Base-by-base conservation (phyloP, 1,140 invertebrate genomes). In the Lepidotrigona ventralis region DNA sequence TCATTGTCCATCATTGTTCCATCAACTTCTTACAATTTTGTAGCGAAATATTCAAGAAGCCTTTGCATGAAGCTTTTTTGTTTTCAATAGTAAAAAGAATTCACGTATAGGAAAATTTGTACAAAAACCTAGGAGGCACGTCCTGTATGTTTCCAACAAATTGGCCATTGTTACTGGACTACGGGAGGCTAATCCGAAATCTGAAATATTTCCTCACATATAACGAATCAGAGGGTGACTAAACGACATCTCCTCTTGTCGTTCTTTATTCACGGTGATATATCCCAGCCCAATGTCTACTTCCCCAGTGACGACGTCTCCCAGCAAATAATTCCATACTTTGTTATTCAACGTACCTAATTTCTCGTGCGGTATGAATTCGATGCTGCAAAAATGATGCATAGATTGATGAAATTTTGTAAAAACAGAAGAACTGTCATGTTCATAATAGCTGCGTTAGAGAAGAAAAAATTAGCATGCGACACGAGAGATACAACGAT, bases 241-340 rank as follows among this genome's bases (percentile, higher is more conserved):
- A 74, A 96, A 96, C 76, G 94, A 92, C 94, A 96, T 95, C 56
- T 95, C 94, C 21, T 93, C 90, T 53, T 94, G 93, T 33, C 94
- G 91, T 54, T 95, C 93, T 5, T 88, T 83, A 33, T 94, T 94
- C 0, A 94, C 94, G 0, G 95, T 95, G 5, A 96, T 95, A 8
- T 95, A 95, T 79, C 96, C 95, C 29, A 96, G 86, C 0, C 95
- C 95, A 51, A 96, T 90, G 77, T 96, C 96, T 1, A 96, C 94
- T 5, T 94, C 93, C 19, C 94, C 94, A 9, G 92, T 89, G 26
- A 95, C 94, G 2, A 96, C 93, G 23, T 95, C 95, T 9, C 95
- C 95, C 1, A 96, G 92, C 53, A 96, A 92, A 77, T 96, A 95
- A 1, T 94, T 95, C 95, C 95, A 96, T 6, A 95, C 93, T 90